Conservation (phyloP, 2,888 invertebrate species). For the Apantesis nais region DNA sequence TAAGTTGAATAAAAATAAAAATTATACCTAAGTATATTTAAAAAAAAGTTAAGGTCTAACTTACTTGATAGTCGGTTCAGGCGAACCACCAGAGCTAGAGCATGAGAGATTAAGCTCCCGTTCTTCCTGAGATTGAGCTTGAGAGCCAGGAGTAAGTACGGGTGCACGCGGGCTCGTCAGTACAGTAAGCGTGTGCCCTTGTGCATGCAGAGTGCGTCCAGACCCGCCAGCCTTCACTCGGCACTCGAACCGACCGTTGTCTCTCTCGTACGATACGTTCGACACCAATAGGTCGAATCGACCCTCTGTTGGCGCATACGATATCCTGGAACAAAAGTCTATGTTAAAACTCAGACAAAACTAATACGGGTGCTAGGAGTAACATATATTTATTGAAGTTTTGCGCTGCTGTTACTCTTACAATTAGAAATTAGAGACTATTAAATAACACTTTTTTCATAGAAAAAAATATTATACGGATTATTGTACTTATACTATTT, state of each 20-base stretch:
- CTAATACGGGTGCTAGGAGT: too few relatives aligned
- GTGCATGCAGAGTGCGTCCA: slow-evolving; percentile 93
- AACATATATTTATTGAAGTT: too few relatives aligned
- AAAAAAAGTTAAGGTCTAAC: slow-evolving; percentile 34
- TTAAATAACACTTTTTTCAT: background rate
- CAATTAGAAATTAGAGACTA: background rate
- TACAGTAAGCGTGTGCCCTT: slow-evolving; percentile 93
- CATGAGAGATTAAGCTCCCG: slow-evolving; percentile 91
- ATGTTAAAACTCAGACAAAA: background rate
- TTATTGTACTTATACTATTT: background rate
- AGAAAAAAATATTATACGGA: too few relatives aligned
- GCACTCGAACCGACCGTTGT: slow-evolving; percentile 97
- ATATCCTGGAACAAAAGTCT: slow-evolving; percentile 85
- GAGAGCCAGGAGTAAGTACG: slow-evolving; percentile 90
- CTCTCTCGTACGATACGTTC: slow-evolving; percentile 95
- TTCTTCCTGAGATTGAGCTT: slow-evolving; percentile 93
- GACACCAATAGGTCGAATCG: slow-evolving; percentile 95
- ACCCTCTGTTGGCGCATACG: slow-evolving; percentile 92
- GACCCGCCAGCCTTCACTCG: slow-evolving; percentile 93
- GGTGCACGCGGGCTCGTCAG: slow-evolving; percentile 94
- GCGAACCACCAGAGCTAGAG: slow-evolving; percentile 95
- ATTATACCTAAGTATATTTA: background rate
- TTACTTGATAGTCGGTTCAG: slow-evolving; percentile 93
- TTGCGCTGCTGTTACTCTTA: too few relatives aligned
- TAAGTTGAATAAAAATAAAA: background rate